These are phyloP conservation scores for Trichogramma pretiosum DNA, from an alignment of 1,140 invertebrate species.

Conservation along the genomic window DNA sequence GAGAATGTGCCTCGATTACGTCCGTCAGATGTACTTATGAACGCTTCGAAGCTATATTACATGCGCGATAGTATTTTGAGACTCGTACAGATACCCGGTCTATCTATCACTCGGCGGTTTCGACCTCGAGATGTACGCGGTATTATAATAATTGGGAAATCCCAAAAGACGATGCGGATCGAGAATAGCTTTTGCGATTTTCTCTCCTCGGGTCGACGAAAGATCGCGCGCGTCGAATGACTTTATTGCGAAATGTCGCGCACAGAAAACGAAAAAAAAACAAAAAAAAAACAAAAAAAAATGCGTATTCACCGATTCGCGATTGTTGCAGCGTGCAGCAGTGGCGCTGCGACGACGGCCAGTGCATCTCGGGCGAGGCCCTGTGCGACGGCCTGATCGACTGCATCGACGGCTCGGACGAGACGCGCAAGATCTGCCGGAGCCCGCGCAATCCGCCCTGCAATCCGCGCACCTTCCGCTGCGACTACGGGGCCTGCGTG, in stretches of 20 bases:
- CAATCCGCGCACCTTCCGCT: conserved; percentile 45
- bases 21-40: too few relatives aligned
- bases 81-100: too few relatives aligned
- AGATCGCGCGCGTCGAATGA: neutral
- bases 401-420: conserved; percentile 52
- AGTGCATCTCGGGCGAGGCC: conserved; percentile 31
- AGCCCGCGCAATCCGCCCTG: conserved; percentile 35
- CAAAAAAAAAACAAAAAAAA: neutral
- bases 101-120: too few relatives aligned
- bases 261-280: too few relatives aligned
- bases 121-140: too few relatives aligned
- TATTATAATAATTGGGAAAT: too few relatives aligned
- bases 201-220: neutral
- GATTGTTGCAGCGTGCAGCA: conserved; percentile 8
- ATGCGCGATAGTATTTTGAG: too few relatives aligned
- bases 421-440: conserved; percentile 45
- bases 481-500: conserved; percentile 54
- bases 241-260: neutral
- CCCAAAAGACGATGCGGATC: too few relatives aligned
- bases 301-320: too few relatives aligned
- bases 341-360: conserved; percentile 33
- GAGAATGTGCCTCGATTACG: too few relatives aligned
- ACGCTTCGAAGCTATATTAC: too few relatives aligned
- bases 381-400: conserved; percentile 50
- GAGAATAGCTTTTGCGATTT: too few relatives aligned